A percentile compares a stretch with the other conserved stretches of the same genome.
phyloP scores from a whole-genome alignment of 1,140 invertebrate species.

The Bombus huntii region DNA sequence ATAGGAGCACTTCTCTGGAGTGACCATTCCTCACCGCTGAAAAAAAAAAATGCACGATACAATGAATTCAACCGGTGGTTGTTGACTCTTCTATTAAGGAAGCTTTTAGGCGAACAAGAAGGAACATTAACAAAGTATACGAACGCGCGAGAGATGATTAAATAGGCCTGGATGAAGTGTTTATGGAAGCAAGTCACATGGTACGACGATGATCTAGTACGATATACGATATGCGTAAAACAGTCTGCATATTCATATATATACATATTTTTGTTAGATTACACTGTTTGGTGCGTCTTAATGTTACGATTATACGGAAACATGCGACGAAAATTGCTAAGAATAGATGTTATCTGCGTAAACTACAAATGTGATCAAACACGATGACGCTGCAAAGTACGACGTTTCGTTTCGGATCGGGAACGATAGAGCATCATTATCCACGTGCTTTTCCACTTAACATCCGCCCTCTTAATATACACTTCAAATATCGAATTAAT shows the following conservation, averaged over 20 bases:
- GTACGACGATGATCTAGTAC: not conserved
- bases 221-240: not conserved
- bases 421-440: not conserved
- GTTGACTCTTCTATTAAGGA: slow-evolving; percentile 9
- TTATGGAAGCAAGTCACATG: not conserved
- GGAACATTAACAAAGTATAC: not conserved
- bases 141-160: too few relatives aligned
- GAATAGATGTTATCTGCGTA: not conserved
- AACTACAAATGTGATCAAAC: not conserved
- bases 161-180: not conserved
- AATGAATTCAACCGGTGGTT: slow-evolving; percentile 59
- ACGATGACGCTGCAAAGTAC: not conserved
- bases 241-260: not conserved
- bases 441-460: slow-evolving; percentile 20
- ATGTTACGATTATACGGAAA: not conserved
- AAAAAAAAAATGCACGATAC: slow-evolving; percentile 26
- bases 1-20: slow-evolving; percentile 33
- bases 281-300: too few relatives aligned
- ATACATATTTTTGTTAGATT: not conserved
- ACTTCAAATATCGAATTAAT: not conserved
- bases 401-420: not conserved
- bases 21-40: not conserved
- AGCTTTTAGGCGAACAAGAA: not conserved
- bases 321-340: not conserved
- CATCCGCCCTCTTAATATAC: not conserved